Evolutionary conservation across 2,888 invertebrate genomes (phyloP), one percentile per base, ranked within the genome.

Genomic region (Euplexia lucipara): DNA sequence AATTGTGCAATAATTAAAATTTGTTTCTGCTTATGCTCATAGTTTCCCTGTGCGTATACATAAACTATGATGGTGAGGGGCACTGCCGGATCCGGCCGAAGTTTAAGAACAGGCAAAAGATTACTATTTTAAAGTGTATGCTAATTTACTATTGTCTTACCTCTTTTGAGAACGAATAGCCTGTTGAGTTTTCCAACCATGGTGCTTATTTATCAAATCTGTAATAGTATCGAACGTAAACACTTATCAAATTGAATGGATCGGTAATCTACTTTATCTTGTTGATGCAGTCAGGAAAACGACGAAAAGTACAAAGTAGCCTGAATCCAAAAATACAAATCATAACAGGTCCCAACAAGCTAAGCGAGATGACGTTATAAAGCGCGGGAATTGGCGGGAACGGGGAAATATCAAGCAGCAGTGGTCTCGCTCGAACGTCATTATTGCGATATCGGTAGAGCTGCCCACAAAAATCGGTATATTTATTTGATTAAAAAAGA

Each of bases 121-220:
- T 10, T 3, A 47, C 26, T 7, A 12, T 20, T 20, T 26, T 37
- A 18, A 48, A 18, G 30, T 8, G 12, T n/a, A 35, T 5, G 20
- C 8, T 9, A 58, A n/a, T n/a, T 20, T 41, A n/a, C n/a, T n/a
- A n/a, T n/a, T n/a, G n/a, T 62, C 85, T 86, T 87, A 95, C 95
- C 93, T 88, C 95, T 88, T 83, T 95, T 95, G 39, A 91, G 83
- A 45, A 95, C 95, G 75, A 89, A 94, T 64, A 94, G 88, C 83
- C 91, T 94, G 67, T 87, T 91, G 0, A 86, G 83, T 84, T 93
- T 92, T 42, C 88, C 90, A 22, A 92, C 93, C 94, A 95, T 94
- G 62, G 52, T 75, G 48, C 41, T 30, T 18, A n/a, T 0, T 18
- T 8, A 47, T 39, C 22, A 8, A 16, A 47, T 16, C 45, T 32